phyloP scores from a whole-genome alignment of 2,113 vertebrate genomes.

The Elachura formosa region DNA sequence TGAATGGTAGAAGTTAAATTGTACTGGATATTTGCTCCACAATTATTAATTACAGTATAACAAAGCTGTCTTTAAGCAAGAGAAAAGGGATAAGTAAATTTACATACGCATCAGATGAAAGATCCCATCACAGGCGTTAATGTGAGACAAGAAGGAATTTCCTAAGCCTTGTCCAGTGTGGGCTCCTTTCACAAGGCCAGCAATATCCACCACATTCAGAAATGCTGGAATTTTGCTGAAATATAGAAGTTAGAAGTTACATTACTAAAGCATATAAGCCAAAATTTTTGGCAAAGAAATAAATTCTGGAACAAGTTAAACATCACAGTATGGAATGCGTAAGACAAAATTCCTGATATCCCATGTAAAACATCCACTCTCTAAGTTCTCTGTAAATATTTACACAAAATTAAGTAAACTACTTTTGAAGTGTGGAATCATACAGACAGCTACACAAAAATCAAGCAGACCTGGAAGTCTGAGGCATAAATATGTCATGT shows the following conservation, averaged over 20 bases:
- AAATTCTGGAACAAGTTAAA: background rate
- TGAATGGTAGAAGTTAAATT: background rate
- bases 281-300: background rate
- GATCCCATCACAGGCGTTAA: slow-evolving; percentile 95
- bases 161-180: slow-evolving; percentile 93
- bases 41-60: background rate
- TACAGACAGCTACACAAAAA: background rate
- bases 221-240: slow-evolving; percentile 97
- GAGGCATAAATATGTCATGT: background rate
- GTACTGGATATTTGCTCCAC: background rate
- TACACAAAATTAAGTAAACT: background rate
- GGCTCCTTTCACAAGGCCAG: slow-evolving; percentile 96
- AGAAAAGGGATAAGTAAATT: background rate
- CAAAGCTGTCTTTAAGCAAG: background rate
- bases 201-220: slow-evolving; percentile 96
- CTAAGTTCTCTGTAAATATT: background rate
- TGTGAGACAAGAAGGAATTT: slow-evolving; percentile 96
- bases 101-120: slow-evolving; percentile 97
- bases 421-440: background rate
- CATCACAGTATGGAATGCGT: background rate
- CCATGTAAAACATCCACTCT: background rate
- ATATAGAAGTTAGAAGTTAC: slow-evolving; percentile 36
- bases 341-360: background rate
- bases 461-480: background rate
- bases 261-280: background rate